phyloP scores from a whole-genome alignment of 1,140 invertebrate species.

The Dreissena polymorpha region DNA sequence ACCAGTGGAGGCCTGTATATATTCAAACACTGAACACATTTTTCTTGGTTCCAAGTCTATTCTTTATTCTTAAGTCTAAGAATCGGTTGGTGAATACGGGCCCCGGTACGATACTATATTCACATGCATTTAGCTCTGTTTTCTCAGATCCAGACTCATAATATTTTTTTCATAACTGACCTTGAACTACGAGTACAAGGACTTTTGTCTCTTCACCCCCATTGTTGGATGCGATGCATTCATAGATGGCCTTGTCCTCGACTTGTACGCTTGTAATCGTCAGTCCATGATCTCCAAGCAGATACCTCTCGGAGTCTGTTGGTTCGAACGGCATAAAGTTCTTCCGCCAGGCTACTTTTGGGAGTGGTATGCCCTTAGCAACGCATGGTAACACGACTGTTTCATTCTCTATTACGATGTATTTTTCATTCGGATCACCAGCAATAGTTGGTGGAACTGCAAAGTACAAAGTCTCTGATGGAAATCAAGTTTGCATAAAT shows the following conservation, averaged over 20 bases:
- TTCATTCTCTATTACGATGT: conserved; percentile 66
- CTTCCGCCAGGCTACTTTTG: conserved; percentile 76
- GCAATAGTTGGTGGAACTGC: conserved; percentile 92
- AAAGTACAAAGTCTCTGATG: conserved; percentile 45
- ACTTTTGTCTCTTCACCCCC: conserved; percentile 77
- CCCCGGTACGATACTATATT: too few species aligned
- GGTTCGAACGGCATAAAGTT: conserved; percentile 71
- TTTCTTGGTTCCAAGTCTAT: too few species aligned
- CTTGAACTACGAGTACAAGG: conserved; percentile 69
- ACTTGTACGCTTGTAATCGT: conserved; percentile 64
- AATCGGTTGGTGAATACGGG: too few species aligned
- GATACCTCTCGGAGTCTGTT: conserved; percentile 50
- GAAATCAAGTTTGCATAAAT: too few species aligned
- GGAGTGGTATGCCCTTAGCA: conserved; percentile 74
- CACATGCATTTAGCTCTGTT: too few species aligned
- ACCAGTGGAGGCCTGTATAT: too few species aligned
- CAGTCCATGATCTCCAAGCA: conserved; percentile 64
- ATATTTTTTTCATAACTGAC: conserved; percentile 58
- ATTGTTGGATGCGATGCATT: conserved; percentile 80
- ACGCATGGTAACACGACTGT: conserved; percentile 74
- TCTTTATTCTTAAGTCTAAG: too few species aligned
- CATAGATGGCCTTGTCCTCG: conserved; percentile 80
- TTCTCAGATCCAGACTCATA: too few species aligned
- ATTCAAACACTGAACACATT: too few species aligned
- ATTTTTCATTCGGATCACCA: conserved; percentile 82